Percentiles rank a stretch among this genome's conserved stretches.
These are phyloP conservation scores for Limnephilus rhombicus DNA, from an alignment of 2,888 invertebrate genomes.

Conservation along the genomic window DNA sequence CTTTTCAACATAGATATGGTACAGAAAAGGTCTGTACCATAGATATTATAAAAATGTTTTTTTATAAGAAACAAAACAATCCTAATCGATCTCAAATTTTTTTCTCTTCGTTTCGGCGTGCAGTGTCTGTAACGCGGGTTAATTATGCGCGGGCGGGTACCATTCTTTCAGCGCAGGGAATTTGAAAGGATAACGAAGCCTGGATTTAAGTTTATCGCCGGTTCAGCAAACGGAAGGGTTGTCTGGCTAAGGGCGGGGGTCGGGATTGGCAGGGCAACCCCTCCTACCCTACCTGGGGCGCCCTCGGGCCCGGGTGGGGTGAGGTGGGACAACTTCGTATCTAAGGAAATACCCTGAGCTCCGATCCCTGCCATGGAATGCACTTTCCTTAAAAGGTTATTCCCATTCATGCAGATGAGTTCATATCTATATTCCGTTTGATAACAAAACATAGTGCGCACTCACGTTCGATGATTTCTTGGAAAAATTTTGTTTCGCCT, in stretches of 20 bases:
- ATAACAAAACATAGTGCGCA: not conserved
- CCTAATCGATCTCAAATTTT: not conserved
- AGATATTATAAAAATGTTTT: too few relatives aligned
- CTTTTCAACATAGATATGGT: too few relatives aligned
- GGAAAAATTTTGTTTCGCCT: not conserved
- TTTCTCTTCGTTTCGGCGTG: not conserved
- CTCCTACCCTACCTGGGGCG: not conserved
- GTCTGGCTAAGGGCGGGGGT: not conserved
- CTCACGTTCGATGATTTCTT: not conserved
- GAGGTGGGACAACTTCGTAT: not conserved
- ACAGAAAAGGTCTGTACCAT: too few relatives aligned
- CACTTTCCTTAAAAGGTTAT: constrained; percentile 1
- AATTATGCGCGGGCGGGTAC: constrained; percentile 9
- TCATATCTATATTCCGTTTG: not conserved
- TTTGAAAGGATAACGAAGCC: constrained; percentile 31
- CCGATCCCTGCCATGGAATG: not conserved
- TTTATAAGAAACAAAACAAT: not conserved
- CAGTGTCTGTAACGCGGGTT: not conserved
- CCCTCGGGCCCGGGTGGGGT: not conserved
- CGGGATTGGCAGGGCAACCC: not conserved
- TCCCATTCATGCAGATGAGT: not conserved
- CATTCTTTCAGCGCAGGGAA: constrained; percentile 22
- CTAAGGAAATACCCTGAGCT: not conserved
- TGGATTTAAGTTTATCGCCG: constrained; percentile 23
- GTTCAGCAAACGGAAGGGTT: constrained; percentile 42